phyloP scores from a whole-genome alignment of 2,888 invertebrate genomes.

The Deilephila elpenor region DNA sequence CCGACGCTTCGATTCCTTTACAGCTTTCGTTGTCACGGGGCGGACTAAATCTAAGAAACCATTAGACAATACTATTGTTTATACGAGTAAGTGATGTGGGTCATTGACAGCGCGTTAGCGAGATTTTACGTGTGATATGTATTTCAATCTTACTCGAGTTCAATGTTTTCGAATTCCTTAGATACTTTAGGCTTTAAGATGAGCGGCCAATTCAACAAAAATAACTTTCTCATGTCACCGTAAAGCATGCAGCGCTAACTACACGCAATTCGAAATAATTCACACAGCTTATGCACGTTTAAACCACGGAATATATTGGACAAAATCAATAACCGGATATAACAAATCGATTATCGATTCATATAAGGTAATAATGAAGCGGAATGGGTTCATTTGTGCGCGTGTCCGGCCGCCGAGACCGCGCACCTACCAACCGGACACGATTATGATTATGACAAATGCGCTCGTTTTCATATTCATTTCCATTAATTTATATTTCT shows the following conservation, averaged over 20 bases:
- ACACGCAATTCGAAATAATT: not conserved
- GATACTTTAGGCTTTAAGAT: too few species aligned
- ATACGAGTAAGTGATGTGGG: too few species aligned
- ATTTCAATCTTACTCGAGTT: too few species aligned
- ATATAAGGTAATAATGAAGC: constrained; percentile 26
- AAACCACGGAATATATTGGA: not conserved
- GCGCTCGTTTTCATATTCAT: constrained; percentile 35
- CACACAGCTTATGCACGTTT: not conserved
- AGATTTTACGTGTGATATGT: too few species aligned
- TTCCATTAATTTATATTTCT: constrained; percentile 29
- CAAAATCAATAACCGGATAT: constrained; percentile 7
- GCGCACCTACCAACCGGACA: constrained; percentile 32
- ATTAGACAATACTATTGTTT: too few species aligned
- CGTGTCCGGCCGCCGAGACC: constrained; percentile 28
- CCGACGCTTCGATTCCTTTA: too few species aligned
- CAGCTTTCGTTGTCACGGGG: too few species aligned
- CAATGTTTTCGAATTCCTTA: too few species aligned
- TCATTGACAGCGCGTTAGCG: too few species aligned
- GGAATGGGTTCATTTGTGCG: constrained; percentile 33
- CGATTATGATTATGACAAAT: constrained; percentile 37
- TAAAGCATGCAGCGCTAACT: not conserved
- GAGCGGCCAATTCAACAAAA: too few species aligned
- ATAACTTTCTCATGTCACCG: not conserved
- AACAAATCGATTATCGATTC: constrained; percentile 15
- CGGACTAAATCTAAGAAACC: too few species aligned